Evolutionary conservation across 2,888 invertebrate species (phyloP).

Genomic region (Tenthredo distinguenda): DNA sequence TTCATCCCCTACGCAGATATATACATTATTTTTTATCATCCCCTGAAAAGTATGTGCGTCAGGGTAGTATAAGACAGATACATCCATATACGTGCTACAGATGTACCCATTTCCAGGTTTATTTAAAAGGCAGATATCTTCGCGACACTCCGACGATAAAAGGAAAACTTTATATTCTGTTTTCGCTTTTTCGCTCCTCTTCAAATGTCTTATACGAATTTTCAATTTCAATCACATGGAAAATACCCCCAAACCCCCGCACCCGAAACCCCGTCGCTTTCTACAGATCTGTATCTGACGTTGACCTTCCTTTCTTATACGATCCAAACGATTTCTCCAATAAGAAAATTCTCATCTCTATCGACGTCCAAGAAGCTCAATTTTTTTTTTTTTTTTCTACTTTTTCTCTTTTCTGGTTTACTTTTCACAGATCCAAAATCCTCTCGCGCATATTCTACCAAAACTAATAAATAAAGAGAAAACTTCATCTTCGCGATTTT

Average conservation of each 20-base stretch:
- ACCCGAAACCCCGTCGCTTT: neutral
- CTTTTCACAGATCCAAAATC: too few species aligned
- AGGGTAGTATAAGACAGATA: neutral
- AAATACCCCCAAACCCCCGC: neutral
- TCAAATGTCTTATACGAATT: constrained; percentile 16
- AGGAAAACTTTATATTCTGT: constrained; percentile 58
- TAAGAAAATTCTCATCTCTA: neutral
- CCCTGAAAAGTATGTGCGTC: neutral
- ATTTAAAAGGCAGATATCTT: constrained; percentile 66
- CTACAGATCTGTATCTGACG: neutral
- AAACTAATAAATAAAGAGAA: too few species aligned
- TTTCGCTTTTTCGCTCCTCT: neutral
- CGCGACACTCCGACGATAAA: constrained; percentile 57
- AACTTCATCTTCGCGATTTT: neutral
- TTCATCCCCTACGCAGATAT: too few species aligned
- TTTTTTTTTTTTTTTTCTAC: too few species aligned
- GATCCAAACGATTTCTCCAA: neutral
- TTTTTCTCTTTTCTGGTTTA: too few species aligned
- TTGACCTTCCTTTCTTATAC: neutral
- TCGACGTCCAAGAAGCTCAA: too few species aligned
- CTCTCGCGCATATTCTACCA: too few species aligned
- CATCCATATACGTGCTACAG: neutral
- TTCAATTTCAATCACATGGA: constrained; percentile 13
- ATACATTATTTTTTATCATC: neutral
- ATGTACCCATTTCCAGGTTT: constrained; percentile 49